Base-by-base conservation (phyloP, 2,888 invertebrate species). In the Apotomis betuletana region DNA sequence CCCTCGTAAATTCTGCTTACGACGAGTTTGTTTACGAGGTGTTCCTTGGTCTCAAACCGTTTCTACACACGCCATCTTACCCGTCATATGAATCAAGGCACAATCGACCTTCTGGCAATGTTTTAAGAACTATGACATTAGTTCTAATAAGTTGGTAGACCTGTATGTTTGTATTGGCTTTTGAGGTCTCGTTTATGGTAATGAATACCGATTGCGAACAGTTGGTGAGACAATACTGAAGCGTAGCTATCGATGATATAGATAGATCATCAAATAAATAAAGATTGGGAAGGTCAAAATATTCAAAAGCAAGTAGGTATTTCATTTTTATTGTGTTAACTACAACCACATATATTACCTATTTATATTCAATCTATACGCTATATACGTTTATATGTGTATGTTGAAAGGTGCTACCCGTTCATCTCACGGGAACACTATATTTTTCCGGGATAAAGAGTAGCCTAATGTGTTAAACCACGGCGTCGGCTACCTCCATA, bases 1-100 rank as follows among this genome's bases (percentile, higher is more conserved):
- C 72, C 79, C 62, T 77, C 82, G 81, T 87, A 84, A 85, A 87
- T 85, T 82, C 70, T 76, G 77, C 75, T 76, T 76, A 80, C 78
- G 76, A 78, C 78, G 75, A 75, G 75, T 75, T 77, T 77, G 79
- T 83, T 83, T 80, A 80, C 78, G 78, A 81, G 75, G 69, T 73
- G 74, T 70, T 65, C 68, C 75, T 76, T 77, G 74, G 76, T 76
- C 76, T 62, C 70, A 65, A 68, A 67, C 69, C 67, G 72, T 77
- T 78, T 77, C 44, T 10, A 64, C 27, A 55, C 27, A 27, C 55
- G 9, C 65, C 27, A 65, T 46, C 55, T 46, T 46, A 46, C 15
- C 4, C 8, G 4, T 13, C 44, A n/a, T 57, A 36, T 6, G 44
- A 46, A 46, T 46, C 57, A 55, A 46, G 36, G 8, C 5, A 57